Evolutionary conservation across 2,113 vertebrate genomes (phyloP).

Genomic region (Cyprinodon tularosa): DNA sequence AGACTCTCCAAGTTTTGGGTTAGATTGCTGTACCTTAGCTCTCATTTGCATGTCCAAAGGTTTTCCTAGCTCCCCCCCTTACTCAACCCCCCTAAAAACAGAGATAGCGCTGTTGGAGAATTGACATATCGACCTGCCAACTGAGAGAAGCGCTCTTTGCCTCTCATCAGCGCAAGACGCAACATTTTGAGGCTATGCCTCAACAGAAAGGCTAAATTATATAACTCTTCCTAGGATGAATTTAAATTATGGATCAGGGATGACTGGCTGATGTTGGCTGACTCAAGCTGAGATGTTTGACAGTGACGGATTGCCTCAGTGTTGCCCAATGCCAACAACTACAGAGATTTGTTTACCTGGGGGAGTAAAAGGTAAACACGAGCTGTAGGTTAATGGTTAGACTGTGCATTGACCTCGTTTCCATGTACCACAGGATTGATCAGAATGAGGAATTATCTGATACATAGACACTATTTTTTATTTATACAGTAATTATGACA

Average conservation of each 20-base stretch:
- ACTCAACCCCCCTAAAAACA: neutral
- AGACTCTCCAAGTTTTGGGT: constrained; percentile 37
- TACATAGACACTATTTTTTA: neutral
- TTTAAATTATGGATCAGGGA: neutral
- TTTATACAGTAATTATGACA: neutral
- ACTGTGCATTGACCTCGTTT: neutral
- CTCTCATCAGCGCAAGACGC: neutral
- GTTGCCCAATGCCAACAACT: constrained; percentile 34
- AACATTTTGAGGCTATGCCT: neutral
- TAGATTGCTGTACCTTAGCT: neutral
- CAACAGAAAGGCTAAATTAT: neutral
- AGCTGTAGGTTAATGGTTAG: constrained; percentile 20
- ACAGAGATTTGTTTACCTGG: constrained; percentile 42
- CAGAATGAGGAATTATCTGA: neutral
- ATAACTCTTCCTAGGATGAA: neutral
- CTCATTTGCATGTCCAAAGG: neutral
- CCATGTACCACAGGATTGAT: neutral
- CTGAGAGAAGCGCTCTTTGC: constrained; percentile 42
- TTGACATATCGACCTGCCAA: constrained; percentile 43
- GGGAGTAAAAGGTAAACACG: constrained; percentile 29
- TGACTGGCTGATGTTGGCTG: neutral
- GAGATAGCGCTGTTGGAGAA: constrained; percentile 13
- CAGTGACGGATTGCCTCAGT: neutral
- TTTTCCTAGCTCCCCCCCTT: neutral
- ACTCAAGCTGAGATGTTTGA: neutral